These are phyloP conservation scores for Trissolcus basalis DNA, from an alignment of 1,140 invertebrate genomes.

Conservation along the genomic window DNA sequence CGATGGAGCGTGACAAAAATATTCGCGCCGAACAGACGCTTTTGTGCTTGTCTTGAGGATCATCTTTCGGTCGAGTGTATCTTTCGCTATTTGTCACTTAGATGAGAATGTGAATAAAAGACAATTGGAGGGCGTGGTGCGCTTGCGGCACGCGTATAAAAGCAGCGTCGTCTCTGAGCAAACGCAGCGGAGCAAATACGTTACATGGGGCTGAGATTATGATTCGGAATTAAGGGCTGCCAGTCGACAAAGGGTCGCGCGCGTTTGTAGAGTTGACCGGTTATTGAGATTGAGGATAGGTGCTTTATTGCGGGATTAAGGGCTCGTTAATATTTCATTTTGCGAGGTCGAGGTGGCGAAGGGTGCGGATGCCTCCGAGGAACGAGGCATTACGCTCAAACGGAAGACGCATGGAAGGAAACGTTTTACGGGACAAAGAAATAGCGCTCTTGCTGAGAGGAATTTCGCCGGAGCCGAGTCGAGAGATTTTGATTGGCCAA, in stretches of 20 bases:
- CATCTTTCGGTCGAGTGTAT: conserved; percentile 1
- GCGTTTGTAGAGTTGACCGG: conserved; percentile 47
- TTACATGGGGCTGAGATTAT: conserved; percentile 44
- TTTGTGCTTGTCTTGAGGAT: conserved; percentile 10
- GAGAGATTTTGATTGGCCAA: conserved; percentile 55
- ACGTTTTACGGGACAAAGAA: conserved; percentile 52
- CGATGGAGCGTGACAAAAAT: conserved; percentile 23
- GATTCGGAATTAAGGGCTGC: conserved; percentile 38
- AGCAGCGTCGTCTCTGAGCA: conserved; percentile 33
- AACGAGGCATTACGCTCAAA: conserved; percentile 43
- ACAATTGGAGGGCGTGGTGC: conserved; percentile 19
- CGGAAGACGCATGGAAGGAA: conserved; percentile 50
- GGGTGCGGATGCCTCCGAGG: conserved; percentile 6
- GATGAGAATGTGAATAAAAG: too few species aligned
- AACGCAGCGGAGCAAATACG: conserved; percentile 42
- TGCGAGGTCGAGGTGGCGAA: conserved; percentile 28
- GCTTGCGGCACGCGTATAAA: conserved; percentile 43
- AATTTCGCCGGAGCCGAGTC: conserved; percentile 33
- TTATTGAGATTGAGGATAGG: conserved; percentile 51
- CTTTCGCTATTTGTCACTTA: conserved; percentile 6
- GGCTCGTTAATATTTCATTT: conserved; percentile 52
- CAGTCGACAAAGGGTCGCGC: conserved; percentile 39
- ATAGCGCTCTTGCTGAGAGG: conserved; percentile 36
- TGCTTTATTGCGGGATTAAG: conserved; percentile 51
- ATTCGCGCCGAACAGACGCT: too few species aligned